Percentiles rank a stretch among this genome's conserved stretches.
Conservation (phyloP, 2,888 invertebrate genomes). For the Protonemura montana region DNA sequence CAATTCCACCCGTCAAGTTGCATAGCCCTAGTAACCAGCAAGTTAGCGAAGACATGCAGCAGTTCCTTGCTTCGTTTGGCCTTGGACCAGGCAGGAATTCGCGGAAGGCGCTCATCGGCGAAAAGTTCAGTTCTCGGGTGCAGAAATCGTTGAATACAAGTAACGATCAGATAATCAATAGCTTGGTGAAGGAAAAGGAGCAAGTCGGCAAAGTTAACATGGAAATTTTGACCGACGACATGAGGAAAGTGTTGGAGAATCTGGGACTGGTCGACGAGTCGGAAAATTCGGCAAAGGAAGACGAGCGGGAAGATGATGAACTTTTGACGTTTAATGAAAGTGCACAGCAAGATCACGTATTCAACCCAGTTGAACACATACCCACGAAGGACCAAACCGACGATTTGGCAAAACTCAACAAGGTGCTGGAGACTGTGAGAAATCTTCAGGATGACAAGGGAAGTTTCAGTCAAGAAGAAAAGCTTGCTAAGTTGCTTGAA, state of each 20-base stretch:
- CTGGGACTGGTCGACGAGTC: constrained; percentile 56
- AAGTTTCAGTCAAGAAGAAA: constrained; percentile 49
- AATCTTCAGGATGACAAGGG: constrained; percentile 58
- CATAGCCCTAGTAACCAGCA: constrained; percentile 54
- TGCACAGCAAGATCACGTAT: constrained; percentile 55
- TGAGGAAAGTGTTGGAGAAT: constrained; percentile 58
- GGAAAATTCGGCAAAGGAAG: background rate
- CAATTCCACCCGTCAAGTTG: constrained; percentile 54
- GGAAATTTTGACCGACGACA: constrained; percentile 55
- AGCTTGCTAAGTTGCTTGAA: constrained; percentile 58
- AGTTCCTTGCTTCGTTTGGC: constrained; percentile 60
- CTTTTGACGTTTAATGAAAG: background rate
- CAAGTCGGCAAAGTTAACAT: constrained; percentile 47
- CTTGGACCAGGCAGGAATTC: constrained; percentile 55
- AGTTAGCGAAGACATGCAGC: constrained; percentile 57
- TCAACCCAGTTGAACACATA: constrained; percentile 57
- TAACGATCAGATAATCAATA: constrained; percentile 31
- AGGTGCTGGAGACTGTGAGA: constrained; percentile 60
- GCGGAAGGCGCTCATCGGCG: background rate
- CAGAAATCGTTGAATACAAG: constrained; percentile 44
- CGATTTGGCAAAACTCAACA: constrained; percentile 61
- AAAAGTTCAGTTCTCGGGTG: constrained; percentile 25
- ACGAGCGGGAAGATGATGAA: background rate
- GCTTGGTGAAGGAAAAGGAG: constrained; percentile 26
- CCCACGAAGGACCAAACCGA: constrained; percentile 56